Conservation (phyloP, 2,888 invertebrate genomes). For the Erebia ligea region DNA sequence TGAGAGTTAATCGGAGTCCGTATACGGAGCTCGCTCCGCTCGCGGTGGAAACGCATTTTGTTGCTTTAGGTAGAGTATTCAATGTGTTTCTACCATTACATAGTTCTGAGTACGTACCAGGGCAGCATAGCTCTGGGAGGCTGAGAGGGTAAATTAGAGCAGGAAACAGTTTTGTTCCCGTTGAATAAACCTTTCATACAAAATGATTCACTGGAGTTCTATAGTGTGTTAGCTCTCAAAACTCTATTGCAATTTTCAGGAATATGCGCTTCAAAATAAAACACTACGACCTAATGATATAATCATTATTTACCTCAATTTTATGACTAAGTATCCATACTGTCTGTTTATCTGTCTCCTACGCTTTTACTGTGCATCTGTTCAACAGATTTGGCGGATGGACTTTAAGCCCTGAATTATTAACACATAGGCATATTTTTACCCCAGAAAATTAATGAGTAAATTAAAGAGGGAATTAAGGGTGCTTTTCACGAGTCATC, state of each 20-base stretch:
- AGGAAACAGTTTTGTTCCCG: slow-evolving; percentile 30
- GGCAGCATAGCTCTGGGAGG: slow-evolving; percentile 21
- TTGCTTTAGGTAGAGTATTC: too few species aligned
- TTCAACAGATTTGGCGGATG: neutral
- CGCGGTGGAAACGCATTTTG: too few species aligned
- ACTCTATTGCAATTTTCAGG: neutral
- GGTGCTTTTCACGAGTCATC: neutral
- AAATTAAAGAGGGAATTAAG: too few species aligned
- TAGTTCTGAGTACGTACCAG: slow-evolving; percentile 12
- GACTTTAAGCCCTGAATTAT: neutral
- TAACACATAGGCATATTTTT: neutral
- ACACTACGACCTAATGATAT: too few species aligned
- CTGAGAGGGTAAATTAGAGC: slow-evolving; percentile 29
- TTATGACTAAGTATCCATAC: too few species aligned
- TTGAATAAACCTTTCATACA: slow-evolving; percentile 26
- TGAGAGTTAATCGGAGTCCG: too few species aligned
- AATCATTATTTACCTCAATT: neutral
- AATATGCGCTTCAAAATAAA: slow-evolving; percentile 7
- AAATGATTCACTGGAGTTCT: slow-evolving; percentile 11
- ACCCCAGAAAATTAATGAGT: neutral
- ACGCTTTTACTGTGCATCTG: neutral
- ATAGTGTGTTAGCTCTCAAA: slow-evolving; percentile 7
- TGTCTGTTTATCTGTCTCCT: neutral
- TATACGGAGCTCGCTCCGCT: too few species aligned
- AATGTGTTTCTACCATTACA: neutral